Percentiles rank a stretch among this genome's conserved stretches.
Conservation (phyloP, 1,140 invertebrate species). For the Macrosteles quadrilineatus region DNA sequence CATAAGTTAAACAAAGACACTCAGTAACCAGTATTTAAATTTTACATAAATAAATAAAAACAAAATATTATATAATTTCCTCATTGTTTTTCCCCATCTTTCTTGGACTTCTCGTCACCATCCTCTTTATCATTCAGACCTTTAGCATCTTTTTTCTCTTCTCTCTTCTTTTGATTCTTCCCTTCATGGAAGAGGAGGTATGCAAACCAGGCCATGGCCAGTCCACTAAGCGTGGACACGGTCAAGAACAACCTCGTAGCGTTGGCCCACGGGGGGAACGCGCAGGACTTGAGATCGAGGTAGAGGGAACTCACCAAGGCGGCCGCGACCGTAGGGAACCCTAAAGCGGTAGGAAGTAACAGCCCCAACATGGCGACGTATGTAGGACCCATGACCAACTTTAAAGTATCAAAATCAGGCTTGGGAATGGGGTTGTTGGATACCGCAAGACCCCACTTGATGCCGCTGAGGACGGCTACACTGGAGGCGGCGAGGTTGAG, state of each 20-base stretch:
- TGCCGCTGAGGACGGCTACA: not conserved
- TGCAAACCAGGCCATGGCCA: not conserved
- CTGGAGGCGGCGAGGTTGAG: not conserved
- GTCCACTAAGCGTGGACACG: not conserved
- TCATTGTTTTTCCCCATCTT: no score
- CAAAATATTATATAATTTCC: no score
- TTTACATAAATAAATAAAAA: no score
- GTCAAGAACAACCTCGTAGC: conserved; percentile 8
- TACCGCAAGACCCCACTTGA: conserved; percentile 8
- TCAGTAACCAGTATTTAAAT: no score
- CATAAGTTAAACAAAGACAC: no score
- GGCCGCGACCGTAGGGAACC: not conserved
- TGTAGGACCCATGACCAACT: not conserved
- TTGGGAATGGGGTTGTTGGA: not conserved
- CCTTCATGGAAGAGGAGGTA: conserved; percentile 1
- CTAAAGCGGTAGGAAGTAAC: not conserved
- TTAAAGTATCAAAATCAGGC: not conserved
- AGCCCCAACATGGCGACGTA: not conserved
- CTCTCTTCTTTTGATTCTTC: conserved; percentile 10
- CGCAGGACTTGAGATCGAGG: conserved; percentile 3
- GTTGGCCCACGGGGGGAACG: not conserved
- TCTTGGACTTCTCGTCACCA: no score
- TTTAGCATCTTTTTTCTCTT: no score
- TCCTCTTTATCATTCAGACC: no score
- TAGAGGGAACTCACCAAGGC: not conserved